A percentile compares a stretch with the other conserved stretches of the same genome.
Evolutionary conservation across 2,113 vertebrate genomes (phyloP).

Genomic region (Pao palembangensis): DNA sequence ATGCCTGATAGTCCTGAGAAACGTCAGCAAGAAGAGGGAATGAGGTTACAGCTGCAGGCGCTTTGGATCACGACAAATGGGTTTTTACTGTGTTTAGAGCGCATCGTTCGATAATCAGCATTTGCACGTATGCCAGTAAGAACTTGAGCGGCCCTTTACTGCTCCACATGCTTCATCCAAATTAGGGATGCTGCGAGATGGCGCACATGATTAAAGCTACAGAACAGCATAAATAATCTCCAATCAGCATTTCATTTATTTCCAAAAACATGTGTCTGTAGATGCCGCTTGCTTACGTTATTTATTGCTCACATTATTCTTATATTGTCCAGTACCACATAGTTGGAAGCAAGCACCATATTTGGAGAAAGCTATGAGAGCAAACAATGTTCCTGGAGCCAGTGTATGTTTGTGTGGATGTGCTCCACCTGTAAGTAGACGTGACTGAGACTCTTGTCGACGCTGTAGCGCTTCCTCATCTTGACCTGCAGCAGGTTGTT

Average conservation of each 20-base stretch:
- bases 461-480: conserved; percentile 93
- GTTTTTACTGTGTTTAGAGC: conserved; percentile 17
- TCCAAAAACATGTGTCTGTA: too few species aligned
- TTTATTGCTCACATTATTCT: too few species aligned
- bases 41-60: conserved; percentile 18
- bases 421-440: conserved; percentile 83
- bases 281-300: too few species aligned
- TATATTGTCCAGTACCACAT: too few species aligned
- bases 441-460: conserved; percentile 92
- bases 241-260: neutral
- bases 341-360: too few species aligned
- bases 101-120: conserved; percentile 17
- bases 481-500: conserved; percentile 93
- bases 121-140: conserved; percentile 2
- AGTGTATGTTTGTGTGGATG: neutral
- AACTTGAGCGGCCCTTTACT: conserved; percentile 19
- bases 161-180: neutral
- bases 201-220: neutral
- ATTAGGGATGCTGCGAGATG: neutral
- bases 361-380: too few species aligned
- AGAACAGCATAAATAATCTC: neutral
- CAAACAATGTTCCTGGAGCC: neutral
- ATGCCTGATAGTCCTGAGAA: conserved; percentile 85
- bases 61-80: conserved; percentile 13
- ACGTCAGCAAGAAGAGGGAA: conserved; percentile 12